Base-by-base conservation (phyloP, 2,113 vertebrate species). In the Centropus unirufus region DNA sequence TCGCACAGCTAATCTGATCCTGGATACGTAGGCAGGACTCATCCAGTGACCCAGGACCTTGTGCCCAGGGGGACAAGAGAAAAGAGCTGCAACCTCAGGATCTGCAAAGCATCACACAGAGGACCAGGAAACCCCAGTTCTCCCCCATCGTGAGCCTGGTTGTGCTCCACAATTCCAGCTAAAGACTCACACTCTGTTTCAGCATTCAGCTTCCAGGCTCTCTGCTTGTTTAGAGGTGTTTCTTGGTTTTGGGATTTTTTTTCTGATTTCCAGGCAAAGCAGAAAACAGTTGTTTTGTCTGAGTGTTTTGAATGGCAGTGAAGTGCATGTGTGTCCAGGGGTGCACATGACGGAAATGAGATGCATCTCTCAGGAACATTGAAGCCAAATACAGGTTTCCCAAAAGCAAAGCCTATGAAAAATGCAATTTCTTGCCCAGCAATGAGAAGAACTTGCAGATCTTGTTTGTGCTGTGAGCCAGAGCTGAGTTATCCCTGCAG, bases 241-340 rank as follows among this genome's bases (percentile, higher is more conserved):
- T 57, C 7, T 24, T 23, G 30, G 14, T 5, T 36, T 36, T 36
- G 36, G 36, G 36, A 8, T 36, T 64, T 34, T 80, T 44, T 34
- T 29, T 11, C n/a, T 46, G 12, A 39, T 83, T 87, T 66, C 73
- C 62, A 61, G 78, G 40, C 23, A 55, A 87, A 74, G 13, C 39
- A 52, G 36, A 14, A 29, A 63, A 15, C 3, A 3, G 13, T 17
- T 27, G 30, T 27, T 89, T 68, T 57, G 54, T 3, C 17, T 15
- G 24, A 19, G 16, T 5, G 8, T 12, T 83, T 11, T 30, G n/a
- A 30, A 83, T 7, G 23, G 34, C 57, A 16, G 23, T 6, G 46
- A 51, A 40, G n/a, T 1, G 21, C 6, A 12, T 3, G 2, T 12
- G 9, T 4, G 13, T 44, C 46, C 24, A 0, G 2, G 14, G 13